Evolutionary conservation across 1,140 invertebrate species (phyloP).

Genomic region (Drosophila arizonae): DNA sequence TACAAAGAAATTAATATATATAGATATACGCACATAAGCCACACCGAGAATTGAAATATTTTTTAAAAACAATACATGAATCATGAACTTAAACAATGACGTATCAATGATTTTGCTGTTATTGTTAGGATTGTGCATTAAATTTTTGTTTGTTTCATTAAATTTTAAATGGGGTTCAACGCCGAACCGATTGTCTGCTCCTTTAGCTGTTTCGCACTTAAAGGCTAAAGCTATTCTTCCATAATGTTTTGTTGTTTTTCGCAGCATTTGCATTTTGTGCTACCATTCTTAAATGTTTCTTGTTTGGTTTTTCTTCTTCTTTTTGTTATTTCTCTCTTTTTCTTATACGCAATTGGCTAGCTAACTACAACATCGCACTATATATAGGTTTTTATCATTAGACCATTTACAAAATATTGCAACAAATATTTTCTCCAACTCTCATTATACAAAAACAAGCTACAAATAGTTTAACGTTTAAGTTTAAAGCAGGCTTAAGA

Average conservation of each 20-base stretch:
- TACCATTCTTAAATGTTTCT: constrained; percentile 12
- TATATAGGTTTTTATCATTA: constrained; percentile 68
- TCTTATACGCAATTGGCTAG: constrained; percentile 60
- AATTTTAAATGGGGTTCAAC: constrained; percentile 15
- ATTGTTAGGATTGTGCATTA: constrained; percentile 8
- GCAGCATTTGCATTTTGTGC: constrained; percentile 40
- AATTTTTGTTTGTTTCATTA: constrained; percentile 4
- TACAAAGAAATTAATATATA: constrained; percentile 16
- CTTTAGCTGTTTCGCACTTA: constrained; percentile 57
- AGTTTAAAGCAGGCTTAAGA: constrained; percentile 70
- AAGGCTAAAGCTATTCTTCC: constrained; percentile 61
- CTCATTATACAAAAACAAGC: constrained; percentile 66
- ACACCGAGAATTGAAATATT: constrained; percentile 37
- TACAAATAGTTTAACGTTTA: constrained; percentile 75
- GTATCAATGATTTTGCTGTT: constrained; percentile 23
- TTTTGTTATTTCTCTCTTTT: constrained; percentile 12
- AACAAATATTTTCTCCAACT: constrained; percentile 52
- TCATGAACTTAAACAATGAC: constrained; percentile 27
- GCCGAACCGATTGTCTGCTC: constrained; percentile 69
- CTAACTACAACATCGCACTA: constrained; percentile 70
- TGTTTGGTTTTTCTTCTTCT: constrained; percentile 14
- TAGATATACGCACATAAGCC: constrained; percentile 49
- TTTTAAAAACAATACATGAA: constrained; percentile 3
- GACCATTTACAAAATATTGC: constrained; percentile 76
- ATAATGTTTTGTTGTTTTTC: constrained; percentile 35